These are phyloP conservation scores for Diceros bicornis DNA, from an alignment of 2,797 vertebrate species.

Conservation along the genomic window DNA sequence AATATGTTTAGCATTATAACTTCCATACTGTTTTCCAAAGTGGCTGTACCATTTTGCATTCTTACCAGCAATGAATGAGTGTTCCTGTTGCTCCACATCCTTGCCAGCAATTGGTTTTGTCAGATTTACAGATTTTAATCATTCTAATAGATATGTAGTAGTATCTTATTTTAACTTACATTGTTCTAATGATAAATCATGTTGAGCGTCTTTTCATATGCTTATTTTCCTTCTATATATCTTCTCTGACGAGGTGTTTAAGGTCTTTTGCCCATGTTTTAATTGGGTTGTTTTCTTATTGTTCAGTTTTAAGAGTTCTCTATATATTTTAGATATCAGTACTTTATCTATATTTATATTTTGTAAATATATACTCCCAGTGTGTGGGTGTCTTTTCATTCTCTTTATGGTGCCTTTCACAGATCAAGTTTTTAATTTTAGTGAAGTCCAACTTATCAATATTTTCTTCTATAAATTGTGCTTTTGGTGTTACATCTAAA, in stretches of 20 bases:
- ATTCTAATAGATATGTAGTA: background rate
- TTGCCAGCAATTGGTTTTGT: background rate
- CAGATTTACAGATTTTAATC: background rate
- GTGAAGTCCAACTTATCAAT: background rate
- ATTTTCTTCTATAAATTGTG: background rate
- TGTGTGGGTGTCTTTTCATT: background rate
- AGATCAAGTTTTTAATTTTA: constrained; percentile 42
- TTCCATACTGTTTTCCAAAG: background rate
- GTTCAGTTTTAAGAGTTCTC: background rate
- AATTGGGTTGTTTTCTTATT: constrained; percentile 15
- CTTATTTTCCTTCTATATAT: background rate
- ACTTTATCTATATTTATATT: background rate
- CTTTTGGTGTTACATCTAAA: constrained; percentile 30
- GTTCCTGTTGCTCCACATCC: background rate
- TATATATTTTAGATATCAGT: background rate
- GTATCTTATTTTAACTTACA: background rate
- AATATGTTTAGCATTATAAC: background rate
- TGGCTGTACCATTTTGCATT: background rate
- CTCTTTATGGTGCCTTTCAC: background rate
- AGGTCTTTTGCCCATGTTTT: constrained; percentile 2
- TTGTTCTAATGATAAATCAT: background rate
- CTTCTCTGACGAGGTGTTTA: background rate
- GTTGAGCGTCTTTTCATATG: background rate
- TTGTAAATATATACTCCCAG: background rate
- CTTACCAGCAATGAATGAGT: background rate